Base-by-base conservation (phyloP, 2,113 vertebrate species). In the Microcebus tavaratra region DNA sequence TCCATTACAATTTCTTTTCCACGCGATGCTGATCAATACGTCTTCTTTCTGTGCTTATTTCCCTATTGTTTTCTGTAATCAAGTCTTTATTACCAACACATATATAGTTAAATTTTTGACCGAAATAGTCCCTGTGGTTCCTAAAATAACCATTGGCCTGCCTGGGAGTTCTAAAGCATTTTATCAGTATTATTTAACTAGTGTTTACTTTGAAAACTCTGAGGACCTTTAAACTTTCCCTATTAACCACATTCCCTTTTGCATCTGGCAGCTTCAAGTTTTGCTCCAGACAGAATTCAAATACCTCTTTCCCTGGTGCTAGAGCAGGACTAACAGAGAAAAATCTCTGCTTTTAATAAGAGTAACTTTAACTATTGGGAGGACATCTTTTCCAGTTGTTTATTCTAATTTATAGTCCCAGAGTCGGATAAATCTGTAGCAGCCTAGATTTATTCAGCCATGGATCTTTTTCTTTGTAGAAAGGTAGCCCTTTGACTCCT, bases 121-220 rank as follows among this genome's bases (percentile, higher is more conserved):
- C 10, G 48, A 8, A 84, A 81, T 57, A 85, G 6, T 72, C 25
- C 27, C 50, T 76, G 27, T 90, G n/a, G 67, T 78, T 89, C 21
- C 57, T 93, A 81, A 84, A 34, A 88, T 93, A 95, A 1, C 6
- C 21, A 34, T 36, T 53, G 34, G 34, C 45, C 42, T 86, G 59
- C 36, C 34, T 85, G 14, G 21, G 61, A 93, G 34, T 93, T 79
- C 67, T 89, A 78, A 93, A 96, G 10, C 34, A 89, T 75, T 89
- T 85, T 79, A 17, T 76, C 90, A 88, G 61, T 45, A 82, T 88
- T 96, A 81, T 91, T 91, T 95, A 97, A 82, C 73, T 79, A 94
- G 36, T 97, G 68, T 95, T 96, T 94, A 95, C 91, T 94, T 82
- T 95, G 88, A 89, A 94, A 94, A 94, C 95, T 95, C 53, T 31